phyloP scores from a whole-genome alignment of 1,140 invertebrate species.

The Phocides pigmalion region DNA sequence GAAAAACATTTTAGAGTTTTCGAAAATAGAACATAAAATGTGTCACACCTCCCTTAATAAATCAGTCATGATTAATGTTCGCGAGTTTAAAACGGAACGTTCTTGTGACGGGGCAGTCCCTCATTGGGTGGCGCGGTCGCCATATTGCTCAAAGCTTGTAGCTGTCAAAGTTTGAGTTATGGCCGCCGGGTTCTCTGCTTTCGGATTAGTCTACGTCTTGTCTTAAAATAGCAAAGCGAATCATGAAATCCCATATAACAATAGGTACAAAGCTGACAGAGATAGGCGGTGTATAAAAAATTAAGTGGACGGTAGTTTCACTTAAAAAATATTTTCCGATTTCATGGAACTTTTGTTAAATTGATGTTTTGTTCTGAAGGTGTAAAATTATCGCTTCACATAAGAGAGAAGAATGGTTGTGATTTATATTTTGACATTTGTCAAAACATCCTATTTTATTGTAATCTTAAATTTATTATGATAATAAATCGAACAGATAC shows the following conservation, averaged over 20 bases:
- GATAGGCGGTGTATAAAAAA: constrained; percentile 42
- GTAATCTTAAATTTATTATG: constrained; percentile 67
- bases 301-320: constrained; percentile 40
- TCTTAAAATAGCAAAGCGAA: constrained; percentile 69
- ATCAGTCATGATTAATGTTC: constrained; percentile 80
- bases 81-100: constrained; percentile 65
- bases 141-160: constrained; percentile 81
- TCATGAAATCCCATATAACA: constrained; percentile 47
- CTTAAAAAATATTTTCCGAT: constrained; percentile 49
- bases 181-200: constrained; percentile 63
- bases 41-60: constrained; percentile 81
- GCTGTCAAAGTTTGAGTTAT: constrained; percentile 82
- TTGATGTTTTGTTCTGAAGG: constrained; percentile 70
- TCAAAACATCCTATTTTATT: constrained; percentile 73
- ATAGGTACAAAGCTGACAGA: constrained; percentile 26
- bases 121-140: constrained; percentile 80
- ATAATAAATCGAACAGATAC: constrained; percentile 59
- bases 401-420: constrained; percentile 57
- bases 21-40: constrained; percentile 83
- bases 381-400: constrained; percentile 71
- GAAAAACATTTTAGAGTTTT: constrained; percentile 80
- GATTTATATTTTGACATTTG: constrained; percentile 75
- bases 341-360: constrained; percentile 66
- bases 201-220: constrained; percentile 73
- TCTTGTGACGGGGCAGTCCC: constrained; percentile 75